These are phyloP conservation scores for Suncus etruscus DNA, from an alignment of 2,113 vertebrate species.

Conservation along the genomic window DNA sequence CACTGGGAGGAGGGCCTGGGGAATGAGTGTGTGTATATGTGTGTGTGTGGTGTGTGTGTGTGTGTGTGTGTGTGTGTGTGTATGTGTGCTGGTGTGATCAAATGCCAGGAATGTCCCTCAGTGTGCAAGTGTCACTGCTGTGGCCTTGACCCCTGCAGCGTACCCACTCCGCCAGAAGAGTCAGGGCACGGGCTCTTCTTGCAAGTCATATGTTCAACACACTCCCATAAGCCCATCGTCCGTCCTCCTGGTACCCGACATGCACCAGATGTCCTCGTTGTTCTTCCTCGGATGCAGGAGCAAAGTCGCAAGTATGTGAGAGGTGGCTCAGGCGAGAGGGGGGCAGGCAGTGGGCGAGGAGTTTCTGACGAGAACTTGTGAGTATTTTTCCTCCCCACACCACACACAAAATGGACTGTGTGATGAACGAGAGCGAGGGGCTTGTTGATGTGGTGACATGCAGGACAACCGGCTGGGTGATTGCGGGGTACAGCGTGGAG, in stretches of 20 bases:
- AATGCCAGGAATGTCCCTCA: constrained; percentile 74
- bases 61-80: constrained; percentile 56
- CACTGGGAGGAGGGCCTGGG: background rate
- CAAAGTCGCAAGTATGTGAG: constrained; percentile 62
- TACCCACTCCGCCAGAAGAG: constrained; percentile 63
- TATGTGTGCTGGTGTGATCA: constrained; percentile 52
- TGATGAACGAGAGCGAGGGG: background rate
- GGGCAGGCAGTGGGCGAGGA: constrained; percentile 37
- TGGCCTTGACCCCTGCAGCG: background rate
- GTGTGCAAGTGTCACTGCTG: constrained; percentile 74
- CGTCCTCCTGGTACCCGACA: constrained; percentile 60
- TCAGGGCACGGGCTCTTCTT: constrained; percentile 48
- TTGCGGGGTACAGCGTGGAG: no score
- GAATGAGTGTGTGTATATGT: constrained; percentile 46
- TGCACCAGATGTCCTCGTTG: constrained; percentile 67
- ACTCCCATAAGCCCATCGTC: constrained; percentile 52
- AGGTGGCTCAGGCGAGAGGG: constrained; percentile 40
- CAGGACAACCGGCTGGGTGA: no score
- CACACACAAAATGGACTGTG: constrained; percentile 24
- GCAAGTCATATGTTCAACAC: constrained; percentile 69
- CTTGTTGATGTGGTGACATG: background rate
- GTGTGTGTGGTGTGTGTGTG: constrained; percentile 24
- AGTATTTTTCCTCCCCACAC: constrained; percentile 4
- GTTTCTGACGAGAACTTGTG: constrained; percentile 72
- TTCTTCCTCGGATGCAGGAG: constrained; percentile 70